phyloP scores from a whole-genome alignment of 2,797 vertebrate species.

The Sebastes alutus region DNA sequence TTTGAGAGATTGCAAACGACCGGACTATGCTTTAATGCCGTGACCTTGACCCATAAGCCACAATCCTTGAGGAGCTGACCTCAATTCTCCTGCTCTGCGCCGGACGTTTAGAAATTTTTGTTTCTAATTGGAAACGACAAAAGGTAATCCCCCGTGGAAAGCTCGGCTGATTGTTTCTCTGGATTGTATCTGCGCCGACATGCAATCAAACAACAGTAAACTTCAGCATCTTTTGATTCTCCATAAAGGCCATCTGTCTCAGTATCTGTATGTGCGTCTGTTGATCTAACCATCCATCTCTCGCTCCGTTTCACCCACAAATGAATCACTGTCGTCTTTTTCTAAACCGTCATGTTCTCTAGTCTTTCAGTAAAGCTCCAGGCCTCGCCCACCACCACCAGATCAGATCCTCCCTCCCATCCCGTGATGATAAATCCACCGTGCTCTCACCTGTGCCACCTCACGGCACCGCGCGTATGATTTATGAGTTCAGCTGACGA shows the following conservation, averaged over 20 bases:
- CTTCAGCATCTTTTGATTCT: constrained; percentile 17
- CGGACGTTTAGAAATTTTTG: constrained; percentile 18
- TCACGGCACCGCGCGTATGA: constrained; percentile 54
- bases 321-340: constrained; percentile 30
- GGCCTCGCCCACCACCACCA: constrained; percentile 9
- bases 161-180: constrained; percentile 58
- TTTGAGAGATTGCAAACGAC: constrained; percentile 42
- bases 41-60: constrained; percentile 52
- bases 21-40: constrained; percentile 39
- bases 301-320: background rate
- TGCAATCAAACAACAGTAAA: constrained; percentile 37
- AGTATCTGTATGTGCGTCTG: constrained; percentile 2
- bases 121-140: constrained; percentile 48
- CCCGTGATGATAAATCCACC: constrained; percentile 65
- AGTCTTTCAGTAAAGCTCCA: constrained; percentile 19
- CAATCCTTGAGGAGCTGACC: constrained; percentile 52
- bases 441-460: constrained; percentile 60
- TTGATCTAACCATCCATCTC: constrained; percentile 19
- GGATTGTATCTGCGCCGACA: constrained; percentile 28
- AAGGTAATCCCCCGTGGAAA: constrained; percentile 52
- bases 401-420: constrained; percentile 4
- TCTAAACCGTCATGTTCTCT: constrained; percentile 7
- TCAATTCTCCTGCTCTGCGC: constrained; percentile 25
- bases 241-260: constrained; percentile 43
- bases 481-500: constrained; percentile 67